Conservation (phyloP, 2,797 vertebrate genomes). For the Anas bahamensis region DNA sequence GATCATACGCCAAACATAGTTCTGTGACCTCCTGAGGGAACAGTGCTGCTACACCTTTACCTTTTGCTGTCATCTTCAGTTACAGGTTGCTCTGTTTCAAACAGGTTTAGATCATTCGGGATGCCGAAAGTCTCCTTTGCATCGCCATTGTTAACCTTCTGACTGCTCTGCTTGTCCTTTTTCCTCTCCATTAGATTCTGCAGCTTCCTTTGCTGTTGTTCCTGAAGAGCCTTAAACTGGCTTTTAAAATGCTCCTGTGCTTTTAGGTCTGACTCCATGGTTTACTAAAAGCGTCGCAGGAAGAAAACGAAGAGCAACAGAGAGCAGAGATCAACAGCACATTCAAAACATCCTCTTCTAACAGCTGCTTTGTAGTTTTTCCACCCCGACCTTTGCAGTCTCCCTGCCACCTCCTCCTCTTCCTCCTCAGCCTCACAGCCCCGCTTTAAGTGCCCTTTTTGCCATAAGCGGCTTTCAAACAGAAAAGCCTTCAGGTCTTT, state of each 20-base stretch:
- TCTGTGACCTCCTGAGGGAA: background rate
- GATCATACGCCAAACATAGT: background rate
- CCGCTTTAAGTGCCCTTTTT: background rate
- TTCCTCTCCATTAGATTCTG: conserved; percentile 79
- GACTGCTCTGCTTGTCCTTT: conserved; percentile 71
- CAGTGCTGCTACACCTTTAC: conserved; percentile 52
- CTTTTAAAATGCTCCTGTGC: conserved; percentile 78
- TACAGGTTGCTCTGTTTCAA: conserved; percentile 36
- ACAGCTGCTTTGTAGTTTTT: background rate
- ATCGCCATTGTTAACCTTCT: background rate
- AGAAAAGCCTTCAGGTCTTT: rapidly evolving
- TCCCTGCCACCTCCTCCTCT: background rate
- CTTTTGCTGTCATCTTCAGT: conserved; percentile 64
- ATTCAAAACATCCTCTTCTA: background rate
- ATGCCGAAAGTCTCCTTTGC: background rate
- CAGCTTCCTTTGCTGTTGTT: conserved; percentile 85
- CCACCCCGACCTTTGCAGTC: background rate
- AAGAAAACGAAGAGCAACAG: background rate
- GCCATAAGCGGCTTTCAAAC: background rate
- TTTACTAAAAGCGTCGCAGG: conserved; percentile 15
- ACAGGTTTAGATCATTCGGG: conserved; percentile 72
- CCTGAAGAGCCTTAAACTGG: conserved; percentile 89
- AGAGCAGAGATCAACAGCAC: background rate
- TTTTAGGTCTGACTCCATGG: conserved; percentile 80
- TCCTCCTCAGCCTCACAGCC: background rate